A percentile compares a stretch with the other conserved stretches of the same genome.
These are phyloP conservation scores for Dynastes tityus DNA, from an alignment of 2,888 invertebrate genomes.

Conservation along the genomic window DNA sequence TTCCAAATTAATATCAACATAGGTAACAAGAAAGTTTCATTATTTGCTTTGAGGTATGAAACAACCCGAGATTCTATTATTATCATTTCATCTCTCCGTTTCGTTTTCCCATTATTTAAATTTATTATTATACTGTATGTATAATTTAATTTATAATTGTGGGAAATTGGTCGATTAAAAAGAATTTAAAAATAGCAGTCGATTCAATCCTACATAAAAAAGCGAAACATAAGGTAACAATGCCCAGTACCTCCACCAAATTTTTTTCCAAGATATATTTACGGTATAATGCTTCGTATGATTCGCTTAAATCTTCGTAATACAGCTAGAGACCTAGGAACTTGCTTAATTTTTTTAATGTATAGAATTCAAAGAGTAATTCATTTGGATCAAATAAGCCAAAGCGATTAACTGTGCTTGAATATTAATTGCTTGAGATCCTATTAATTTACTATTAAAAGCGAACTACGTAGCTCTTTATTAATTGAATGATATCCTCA, in stretches of 20 bases:
- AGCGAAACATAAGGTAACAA: background rate
- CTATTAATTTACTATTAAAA: slow-evolving; percentile 9
- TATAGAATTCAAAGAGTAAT: background rate
- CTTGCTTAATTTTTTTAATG: too few species aligned
- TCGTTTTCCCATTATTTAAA: background rate
- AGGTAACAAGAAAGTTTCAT: background rate
- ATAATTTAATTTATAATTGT: too few species aligned
- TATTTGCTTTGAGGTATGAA: background rate
- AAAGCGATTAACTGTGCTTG: background rate
- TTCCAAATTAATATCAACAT: too few species aligned
- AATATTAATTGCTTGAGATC: background rate
- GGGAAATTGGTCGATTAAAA: too few species aligned
- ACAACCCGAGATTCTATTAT: background rate
- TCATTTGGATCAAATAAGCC: background rate
- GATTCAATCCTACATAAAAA: too few species aligned
- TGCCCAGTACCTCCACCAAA: too few species aligned
- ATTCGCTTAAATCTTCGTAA: too few species aligned
- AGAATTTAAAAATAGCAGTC: too few species aligned
- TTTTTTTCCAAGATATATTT: too few species aligned
- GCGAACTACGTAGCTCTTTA: background rate
- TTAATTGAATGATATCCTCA: too few species aligned
- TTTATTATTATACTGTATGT: background rate
- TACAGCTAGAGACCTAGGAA: too few species aligned
- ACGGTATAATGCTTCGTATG: too few species aligned
- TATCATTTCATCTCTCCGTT: background rate